Conservation (phyloP, 2,797 vertebrate genomes). For the Cheirogaleus major region DNA sequence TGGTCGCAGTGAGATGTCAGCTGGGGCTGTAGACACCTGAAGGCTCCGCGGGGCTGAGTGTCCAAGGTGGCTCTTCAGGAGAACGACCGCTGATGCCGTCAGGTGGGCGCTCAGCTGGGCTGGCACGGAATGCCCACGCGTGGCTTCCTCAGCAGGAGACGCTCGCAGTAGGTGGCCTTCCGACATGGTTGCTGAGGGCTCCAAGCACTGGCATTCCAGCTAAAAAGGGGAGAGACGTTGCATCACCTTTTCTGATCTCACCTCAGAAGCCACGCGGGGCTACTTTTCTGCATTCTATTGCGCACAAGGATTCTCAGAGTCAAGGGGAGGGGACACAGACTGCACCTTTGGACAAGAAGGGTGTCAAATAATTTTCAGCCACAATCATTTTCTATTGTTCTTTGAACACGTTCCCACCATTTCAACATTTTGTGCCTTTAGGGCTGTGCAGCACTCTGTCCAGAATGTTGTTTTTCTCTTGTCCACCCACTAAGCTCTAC, state of each 20-base stretch:
- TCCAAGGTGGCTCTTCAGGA: not conserved
- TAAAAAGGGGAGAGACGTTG: not conserved
- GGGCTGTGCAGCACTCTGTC: not conserved
- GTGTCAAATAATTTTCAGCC: not conserved
- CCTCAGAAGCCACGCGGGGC: not conserved
- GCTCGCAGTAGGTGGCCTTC: not conserved
- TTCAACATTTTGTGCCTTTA: not conserved
- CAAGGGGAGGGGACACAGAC: not conserved
- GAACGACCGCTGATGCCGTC: not conserved
- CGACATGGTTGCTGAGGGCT: not conserved
- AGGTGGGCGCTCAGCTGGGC: not conserved
- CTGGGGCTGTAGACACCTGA: not conserved
- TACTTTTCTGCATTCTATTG: not conserved
- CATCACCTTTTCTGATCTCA: not conserved
- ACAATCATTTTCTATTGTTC: not conserved
- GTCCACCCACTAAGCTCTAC: not conserved
- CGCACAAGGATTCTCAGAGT: not conserved
- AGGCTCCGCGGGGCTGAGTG: fast-evolving
- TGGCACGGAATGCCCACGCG: fast-evolving
- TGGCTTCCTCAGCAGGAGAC: not conserved
- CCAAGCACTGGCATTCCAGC: not conserved
- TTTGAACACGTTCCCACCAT: not conserved
- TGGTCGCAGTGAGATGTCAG: not conserved
- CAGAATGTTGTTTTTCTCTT: not conserved
- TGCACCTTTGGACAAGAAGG: not conserved